Evolutionary conservation across 2,797 vertebrate species (phyloP), one percentile per base, ranked within the genome.

Genomic region (Heteromormyrus szaboi): DNA sequence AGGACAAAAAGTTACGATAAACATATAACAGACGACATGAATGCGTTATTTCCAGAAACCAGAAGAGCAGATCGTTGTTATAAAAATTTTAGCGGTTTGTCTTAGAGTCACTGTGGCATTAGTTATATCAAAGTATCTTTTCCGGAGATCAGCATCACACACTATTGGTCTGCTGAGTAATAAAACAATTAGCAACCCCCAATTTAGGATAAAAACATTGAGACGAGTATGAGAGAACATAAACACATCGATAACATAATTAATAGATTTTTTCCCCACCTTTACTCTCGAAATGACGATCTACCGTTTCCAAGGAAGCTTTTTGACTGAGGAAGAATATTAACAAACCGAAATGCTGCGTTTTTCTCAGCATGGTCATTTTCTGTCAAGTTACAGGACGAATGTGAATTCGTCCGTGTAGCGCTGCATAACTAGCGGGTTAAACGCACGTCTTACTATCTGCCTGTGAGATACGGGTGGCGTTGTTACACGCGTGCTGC

Each of bases 241-340:
- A 56, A 37, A 86, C 29, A 59, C 19, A 37, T 4, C 5, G 86
- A 12, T 9, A 41, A 19, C 17, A 56, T 22, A 84, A 14, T 25
- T 6, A 53, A 33, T 3, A 12, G 8, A 19, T 22, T 37, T 44
- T 17, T 33, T 25, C 8, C 93, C 50, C 93, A 96, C 96, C 95
- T 94, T 96, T 96, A n/a, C 87, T 92, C n/a, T 93, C 83, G 79
- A 95, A 94, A 59, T 89, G 41, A 17, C 88, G 89, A 12, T 93
- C 88, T 68, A 90, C 90, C 54, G 83, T 89, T 65, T 86, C 83
- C 12, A 46, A 17, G 83, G 85, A 87, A 59, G 87, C 8, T 0
- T 48, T 6, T 1, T 56, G 86, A 89, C 91, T 91, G 93, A 91
- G 91, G 46, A 93, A 2, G 0, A 93, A 3, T 51, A 88, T 2